Base-by-base conservation (phyloP, 2,888 invertebrate genomes). In the Schizotus pectinicornis region DNA sequence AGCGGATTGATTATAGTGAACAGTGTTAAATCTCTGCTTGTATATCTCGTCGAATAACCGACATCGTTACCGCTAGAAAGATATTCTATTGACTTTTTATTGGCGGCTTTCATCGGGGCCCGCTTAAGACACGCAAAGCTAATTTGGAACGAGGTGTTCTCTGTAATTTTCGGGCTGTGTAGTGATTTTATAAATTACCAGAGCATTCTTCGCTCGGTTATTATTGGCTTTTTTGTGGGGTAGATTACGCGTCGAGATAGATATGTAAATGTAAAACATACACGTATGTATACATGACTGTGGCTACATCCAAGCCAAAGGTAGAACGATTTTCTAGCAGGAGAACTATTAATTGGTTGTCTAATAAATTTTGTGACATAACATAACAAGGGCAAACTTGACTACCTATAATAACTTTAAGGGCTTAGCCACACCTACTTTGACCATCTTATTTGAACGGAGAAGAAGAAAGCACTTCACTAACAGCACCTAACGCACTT, bases 171-270 rank as follows among this genome's bases (percentile, higher is more conserved):
- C 63, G 51, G 35, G 49, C 57, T 55, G 48, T 50, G 59, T 64
- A 61, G 63, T 65, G 63, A 68, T 68, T 66, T 64, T 62, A 59
- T 60, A 62, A 65, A 66, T 64, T 60, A 68, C 59, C 51, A 58
- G 59, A 64, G 51, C 46, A 53, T 66, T 62, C 54, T 48, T 42
- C 9, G 47, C 50, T 43, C 60, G 58, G 45, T 65, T 49, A 63
- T 57, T 58, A 46, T 62, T 57, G 64, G 48, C 62, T 46, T 66
- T 65, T 58, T 61, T 47, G 32, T 62, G 43, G 59, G 51, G 32
- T 57, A 62, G 61, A 65, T 65, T 62, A 62, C 54, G 38, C 38
- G 43, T 12, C 35, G 36, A 47, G 65, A 63, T 67, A 61, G 64
- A 58, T 67, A 67, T 63, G 64, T 61, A 63, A 66, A 66, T 66